A percentile compares a stretch with the other conserved stretches of the same genome.
These are phyloP conservation scores for Andrena bucephala DNA, from an alignment of 2,888 invertebrate species.

Conservation along the genomic window DNA sequence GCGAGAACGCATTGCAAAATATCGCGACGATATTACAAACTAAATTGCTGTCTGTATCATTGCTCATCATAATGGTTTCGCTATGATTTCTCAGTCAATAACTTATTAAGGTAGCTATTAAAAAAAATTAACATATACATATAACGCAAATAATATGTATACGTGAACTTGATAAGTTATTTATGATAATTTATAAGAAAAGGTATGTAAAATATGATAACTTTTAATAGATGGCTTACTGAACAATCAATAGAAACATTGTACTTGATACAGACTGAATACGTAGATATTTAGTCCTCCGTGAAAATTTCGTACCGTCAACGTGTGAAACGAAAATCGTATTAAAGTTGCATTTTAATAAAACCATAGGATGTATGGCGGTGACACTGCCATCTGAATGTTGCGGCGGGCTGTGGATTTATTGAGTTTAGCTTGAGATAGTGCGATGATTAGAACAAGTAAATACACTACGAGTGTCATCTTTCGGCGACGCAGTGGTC, in stretches of 20 bases:
- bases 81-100: not conserved
- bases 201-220: not conserved
- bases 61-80: not conserved
- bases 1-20: not conserved
- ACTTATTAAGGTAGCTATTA: not conserved
- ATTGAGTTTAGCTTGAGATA: constrained; percentile 53
- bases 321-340: constrained; percentile 24
- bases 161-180: constrained; percentile 14
- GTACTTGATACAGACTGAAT: constrained; percentile 64
- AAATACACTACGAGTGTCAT: constrained; percentile 42
- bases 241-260: constrained; percentile 36
- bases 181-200: constrained; percentile 28
- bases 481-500: constrained; percentile 43
- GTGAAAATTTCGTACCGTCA: constrained; percentile 28
- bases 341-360: constrained; percentile 40
- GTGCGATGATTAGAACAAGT: constrained; percentile 46
- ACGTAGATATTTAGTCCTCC: constrained; percentile 38
- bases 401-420: constrained; percentile 53
- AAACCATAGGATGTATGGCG: constrained; percentile 38
- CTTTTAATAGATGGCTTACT: constrained; percentile 40
- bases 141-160: constrained; percentile 2
- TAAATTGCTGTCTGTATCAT: not conserved
- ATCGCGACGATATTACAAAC: not conserved
- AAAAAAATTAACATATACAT: constrained; percentile 21
- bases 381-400: constrained; percentile 42